Base-by-base conservation (phyloP, 2,888 invertebrate genomes). In the Chymomyza procnemis region DNA sequence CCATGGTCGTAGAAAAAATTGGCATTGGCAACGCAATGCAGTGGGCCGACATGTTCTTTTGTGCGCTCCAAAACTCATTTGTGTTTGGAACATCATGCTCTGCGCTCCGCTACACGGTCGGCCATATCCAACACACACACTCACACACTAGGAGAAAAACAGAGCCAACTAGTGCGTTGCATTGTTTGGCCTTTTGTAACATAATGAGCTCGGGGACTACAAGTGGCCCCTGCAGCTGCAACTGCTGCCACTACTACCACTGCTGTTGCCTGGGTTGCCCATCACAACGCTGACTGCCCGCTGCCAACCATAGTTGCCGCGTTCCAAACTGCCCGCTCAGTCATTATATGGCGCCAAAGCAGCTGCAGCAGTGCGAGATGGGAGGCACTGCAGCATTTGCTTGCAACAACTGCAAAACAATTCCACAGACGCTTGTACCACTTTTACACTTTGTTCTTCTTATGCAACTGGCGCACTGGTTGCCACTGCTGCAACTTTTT, bases 171-270 rank as follows among this genome's bases (percentile, higher is more conserved):
- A n/a, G 8, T 50, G 48, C 52, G 67, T 79, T 71, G 82, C 87
- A 88, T 87, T 87, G 88, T 87, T 86, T 86, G 85, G 87, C 79
- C 78, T 80, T 87, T 88, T 87, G 85, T 80, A 80, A 80, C 85
- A 82, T 88, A 87, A 87, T 87, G 88, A 87, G 87, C 88, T 88
- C 78, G 80, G 88, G 87, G 88, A 87, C 80, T 84, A 80, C 81
- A 81, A 87, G 86, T 76, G 85, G 80, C 78, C 80, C 73, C 78
- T 66, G 76, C 77, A 75, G 80, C 74, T 71, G 71, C 71, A 64
- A 73, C 71, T 66, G 65, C 63, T 21, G 74, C 65, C 61, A 74
- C 71, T 66, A 64, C 63, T 21, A 73, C 65, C 61, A 74, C 54
- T 72, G 69, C 66, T 55, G 68, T 63, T 66, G 73, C 77, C 70